Base-by-base conservation (phyloP, 2,113 vertebrate species). In the Chloebia gouldiae region DNA sequence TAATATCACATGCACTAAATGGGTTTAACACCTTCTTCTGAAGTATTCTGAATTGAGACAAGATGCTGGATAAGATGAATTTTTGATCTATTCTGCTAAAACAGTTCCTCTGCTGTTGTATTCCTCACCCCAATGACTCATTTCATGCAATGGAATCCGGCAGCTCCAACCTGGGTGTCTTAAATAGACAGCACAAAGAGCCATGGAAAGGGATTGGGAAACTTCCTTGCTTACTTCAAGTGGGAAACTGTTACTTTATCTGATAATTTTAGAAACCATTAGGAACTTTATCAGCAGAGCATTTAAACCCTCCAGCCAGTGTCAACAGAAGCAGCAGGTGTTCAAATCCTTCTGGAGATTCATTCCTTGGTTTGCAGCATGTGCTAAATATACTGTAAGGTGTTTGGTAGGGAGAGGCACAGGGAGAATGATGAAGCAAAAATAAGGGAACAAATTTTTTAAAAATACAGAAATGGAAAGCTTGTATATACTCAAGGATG, bases 11-110 rank as follows among this genome's bases (percentile, higher is more conserved):
- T 57, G 11, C n/a, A 73, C 49, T 81, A 65, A 93, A 21, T 64
- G 54, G 45, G 16, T 59, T 96, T 93, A 88, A 79, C 88, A 80
- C 88, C 54, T 97, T 88, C 60, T 31, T 88, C 71, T 88, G 92
- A 95, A 92, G 79, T 42, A 53, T 54, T 69, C 66, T 60, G 82
- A 86, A 88, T 90, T 94, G 59, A 92, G 83, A 90, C 63, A 95
- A 93, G 82, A 71, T 94, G 89, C 54, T 87, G 75, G 66, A 30
- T 78, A 70, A 70, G 7, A 81, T 20, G 31, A 42, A 50, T 42
- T 85, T 84, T 45, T 90, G 90, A 82, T 92, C 54, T 90, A 33
- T 71, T 63, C 42, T 53, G 7, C 42, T 83, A 79, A 88, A 96
- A 70, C 53, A 24, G 35, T 66, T 94, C 28, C 28, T 91, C 65